A percentile compares a stretch with the other conserved stretches of the same genome.
phyloP scores from a whole-genome alignment of 2,113 vertebrate species.

The Syngnathus typhle region DNA sequence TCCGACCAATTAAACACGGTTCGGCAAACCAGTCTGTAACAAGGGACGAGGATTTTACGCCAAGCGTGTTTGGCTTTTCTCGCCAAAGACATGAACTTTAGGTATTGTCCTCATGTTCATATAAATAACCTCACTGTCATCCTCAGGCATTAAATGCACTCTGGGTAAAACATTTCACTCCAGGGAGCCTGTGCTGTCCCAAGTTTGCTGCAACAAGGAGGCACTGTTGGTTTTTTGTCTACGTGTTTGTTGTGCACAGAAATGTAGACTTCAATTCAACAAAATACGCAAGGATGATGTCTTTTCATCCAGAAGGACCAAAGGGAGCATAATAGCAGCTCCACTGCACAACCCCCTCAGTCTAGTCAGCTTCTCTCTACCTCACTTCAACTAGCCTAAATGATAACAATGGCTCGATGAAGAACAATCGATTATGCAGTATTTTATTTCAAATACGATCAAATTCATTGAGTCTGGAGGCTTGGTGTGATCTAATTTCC shows the following conservation, averaged over 20 bases:
- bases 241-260: not conserved
- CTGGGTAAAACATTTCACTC: conserved; percentile 40
- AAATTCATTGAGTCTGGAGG: too few relatives aligned
- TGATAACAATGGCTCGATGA: not conserved
- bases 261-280: not conserved
- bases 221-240: conserved; percentile 18
- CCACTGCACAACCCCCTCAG: not conserved
- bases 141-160: conserved; percentile 53
- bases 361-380: not conserved
- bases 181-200: conserved; percentile 26
- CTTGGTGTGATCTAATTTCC: too few relatives aligned
- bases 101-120: conserved; percentile 41
- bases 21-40: conserved; percentile 47
- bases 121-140: conserved; percentile 38
- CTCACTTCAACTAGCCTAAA: not conserved
- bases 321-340: too few relatives aligned
- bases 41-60: conserved; percentile 31
- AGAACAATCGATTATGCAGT: not conserved
- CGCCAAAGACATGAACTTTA: conserved; percentile 47
- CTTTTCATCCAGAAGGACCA: not conserved
- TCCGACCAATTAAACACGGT: conserved; percentile 41
- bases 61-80: conserved; percentile 26
- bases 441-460: too few relatives aligned
- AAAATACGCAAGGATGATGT: not conserved
- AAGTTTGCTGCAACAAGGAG: conserved; percentile 14